phyloP scores from a whole-genome alignment of 2,888 invertebrate genomes.

The Sinhomidia bicolor region DNA sequence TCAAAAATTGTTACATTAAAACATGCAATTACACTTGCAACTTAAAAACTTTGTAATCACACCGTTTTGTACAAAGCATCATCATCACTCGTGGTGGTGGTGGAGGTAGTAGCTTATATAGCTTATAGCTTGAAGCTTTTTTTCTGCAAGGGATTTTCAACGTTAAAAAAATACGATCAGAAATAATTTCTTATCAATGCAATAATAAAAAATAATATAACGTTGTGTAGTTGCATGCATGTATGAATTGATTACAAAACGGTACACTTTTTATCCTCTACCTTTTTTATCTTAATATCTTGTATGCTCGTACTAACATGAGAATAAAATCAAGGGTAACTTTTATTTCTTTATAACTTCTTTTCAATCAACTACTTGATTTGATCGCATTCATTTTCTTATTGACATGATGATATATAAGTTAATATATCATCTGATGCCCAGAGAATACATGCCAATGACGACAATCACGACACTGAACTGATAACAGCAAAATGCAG shows the following conservation, averaged over 20 bases:
- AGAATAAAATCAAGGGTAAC: slow-evolving; percentile 42
- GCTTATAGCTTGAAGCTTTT: slow-evolving; percentile 15
- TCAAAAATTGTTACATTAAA: not conserved
- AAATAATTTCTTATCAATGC: slow-evolving; percentile 32
- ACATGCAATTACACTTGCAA: slow-evolving; percentile 7
- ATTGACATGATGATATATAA: slow-evolving; percentile 19
- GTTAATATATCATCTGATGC: no score
- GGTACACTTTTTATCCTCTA: slow-evolving; percentile 10
- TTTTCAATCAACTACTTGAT: no score
- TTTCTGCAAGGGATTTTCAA: not conserved
- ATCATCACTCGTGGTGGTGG: not conserved
- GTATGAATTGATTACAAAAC: slow-evolving; percentile 27
- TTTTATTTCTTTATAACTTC: slow-evolving; percentile 31
- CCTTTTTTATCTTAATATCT: slow-evolving; percentile 2
- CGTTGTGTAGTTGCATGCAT: not conserved
- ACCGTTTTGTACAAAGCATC: not conserved
- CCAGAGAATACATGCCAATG: not conserved
- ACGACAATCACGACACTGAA: not conserved
- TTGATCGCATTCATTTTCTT: not conserved
- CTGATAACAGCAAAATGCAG: not conserved
- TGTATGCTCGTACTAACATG: not conserved
- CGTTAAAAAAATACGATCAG: not conserved
- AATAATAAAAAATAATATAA: not conserved
- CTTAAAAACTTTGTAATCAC: not conserved
- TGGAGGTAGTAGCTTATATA: no score